These are phyloP conservation scores for Acronicta alni DNA, from an alignment of 2,888 invertebrate genomes.

Conservation along the genomic window DNA sequence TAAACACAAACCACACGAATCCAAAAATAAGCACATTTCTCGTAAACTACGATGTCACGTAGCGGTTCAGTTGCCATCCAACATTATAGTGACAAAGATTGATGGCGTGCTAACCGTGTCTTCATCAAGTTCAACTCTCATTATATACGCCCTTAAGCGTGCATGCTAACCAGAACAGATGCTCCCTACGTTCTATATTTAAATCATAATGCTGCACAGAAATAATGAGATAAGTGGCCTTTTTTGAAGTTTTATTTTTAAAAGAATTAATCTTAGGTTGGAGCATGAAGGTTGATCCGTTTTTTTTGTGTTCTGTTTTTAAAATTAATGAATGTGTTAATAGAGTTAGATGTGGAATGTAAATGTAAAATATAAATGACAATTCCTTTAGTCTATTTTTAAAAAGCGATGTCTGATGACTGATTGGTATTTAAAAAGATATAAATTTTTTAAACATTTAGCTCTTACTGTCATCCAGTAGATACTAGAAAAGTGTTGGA, in stretches of 20 bases:
- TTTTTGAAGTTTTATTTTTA: slow-evolving; percentile 44
- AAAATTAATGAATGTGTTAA: slow-evolving; percentile 53
- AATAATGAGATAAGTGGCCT: slow-evolving; percentile 55
- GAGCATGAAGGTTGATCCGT: slow-evolving; percentile 16
- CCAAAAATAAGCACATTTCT: slow-evolving; percentile 52
- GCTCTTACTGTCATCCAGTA: too few relatives aligned
- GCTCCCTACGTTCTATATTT: slow-evolving; percentile 53
- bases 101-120: slow-evolving; percentile 76
- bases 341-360: slow-evolving; percentile 39
- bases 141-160: slow-evolving; percentile 65
- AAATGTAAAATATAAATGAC: slow-evolving; percentile 31
- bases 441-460: too few relatives aligned
- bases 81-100: slow-evolving; percentile 66
- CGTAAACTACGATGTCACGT: slow-evolving; percentile 50
- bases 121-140: slow-evolving; percentile 78
- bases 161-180: slow-evolving; percentile 55
- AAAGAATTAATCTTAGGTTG: slow-evolving; percentile 45
- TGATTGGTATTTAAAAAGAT: neutral
- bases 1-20: slow-evolving; percentile 23
- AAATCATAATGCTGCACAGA: slow-evolving; percentile 50
- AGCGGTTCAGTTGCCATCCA: slow-evolving; percentile 51
- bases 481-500: neutral
- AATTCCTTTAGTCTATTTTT: neutral
- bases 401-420: neutral
- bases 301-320: slow-evolving; percentile 47